Conservation (phyloP, 2,113 vertebrate genomes). For the Emydura subglobosa region DNA sequence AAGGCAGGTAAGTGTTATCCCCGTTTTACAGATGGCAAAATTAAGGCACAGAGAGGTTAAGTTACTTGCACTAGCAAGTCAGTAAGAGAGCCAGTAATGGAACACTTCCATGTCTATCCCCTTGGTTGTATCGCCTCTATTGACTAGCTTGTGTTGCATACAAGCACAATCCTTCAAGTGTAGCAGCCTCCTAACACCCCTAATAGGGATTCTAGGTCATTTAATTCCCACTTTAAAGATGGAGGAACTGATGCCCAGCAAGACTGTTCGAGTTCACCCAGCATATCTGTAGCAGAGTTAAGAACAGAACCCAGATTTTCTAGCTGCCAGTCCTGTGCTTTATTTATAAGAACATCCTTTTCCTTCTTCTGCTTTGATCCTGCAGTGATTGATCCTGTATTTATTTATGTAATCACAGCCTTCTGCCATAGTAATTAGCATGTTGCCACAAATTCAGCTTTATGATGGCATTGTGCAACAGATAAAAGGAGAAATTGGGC, state of each 20-base stretch:
- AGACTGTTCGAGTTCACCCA: background rate
- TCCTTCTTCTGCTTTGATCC: background rate
- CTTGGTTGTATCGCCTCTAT: background rate
- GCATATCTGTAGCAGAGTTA: background rate
- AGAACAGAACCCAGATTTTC: background rate
- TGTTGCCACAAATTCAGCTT: background rate
- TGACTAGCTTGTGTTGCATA: accelerated
- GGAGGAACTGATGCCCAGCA: background rate
- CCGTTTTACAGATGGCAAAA: background rate
- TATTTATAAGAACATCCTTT: background rate
- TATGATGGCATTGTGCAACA: accelerated
- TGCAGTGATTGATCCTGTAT: background rate
- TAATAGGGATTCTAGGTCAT: background rate
- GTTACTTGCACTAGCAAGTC: background rate
- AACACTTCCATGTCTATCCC: background rate
- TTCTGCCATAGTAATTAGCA: background rate
- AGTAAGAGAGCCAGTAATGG: background rate
- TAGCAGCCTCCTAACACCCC: background rate
- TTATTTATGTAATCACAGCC: background rate
- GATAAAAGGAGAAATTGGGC: background rate
- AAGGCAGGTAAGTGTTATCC: background rate
- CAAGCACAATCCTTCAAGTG: accelerated
- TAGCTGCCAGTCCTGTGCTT: background rate
- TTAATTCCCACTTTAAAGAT: background rate
- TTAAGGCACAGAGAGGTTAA: background rate